Evolutionary conservation across 2,888 invertebrate species (phyloP).

Genomic region (Heliconius cydno): DNA sequence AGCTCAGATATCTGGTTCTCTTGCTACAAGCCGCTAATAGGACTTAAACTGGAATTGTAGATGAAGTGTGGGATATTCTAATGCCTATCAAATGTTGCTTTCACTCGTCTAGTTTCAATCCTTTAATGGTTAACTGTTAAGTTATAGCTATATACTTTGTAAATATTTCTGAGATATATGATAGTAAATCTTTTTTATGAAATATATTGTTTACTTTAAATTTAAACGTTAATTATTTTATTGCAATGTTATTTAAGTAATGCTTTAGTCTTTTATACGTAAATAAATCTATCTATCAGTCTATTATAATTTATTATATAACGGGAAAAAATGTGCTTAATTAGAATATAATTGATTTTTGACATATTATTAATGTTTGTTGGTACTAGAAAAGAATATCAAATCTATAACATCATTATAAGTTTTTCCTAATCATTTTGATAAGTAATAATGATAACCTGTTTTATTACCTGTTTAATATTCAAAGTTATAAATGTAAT

Average conservation of each 20-base stretch:
- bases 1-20: conserved; percentile 15
- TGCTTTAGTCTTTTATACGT: no score
- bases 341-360: not conserved
- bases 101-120: conserved; percentile 20
- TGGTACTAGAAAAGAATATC: not conserved
- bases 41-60: conserved; percentile 23
- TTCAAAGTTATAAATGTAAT: not conserved
- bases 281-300: no score
- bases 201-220: no score
- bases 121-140: conserved; percentile 9
- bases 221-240: no score
- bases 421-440: not conserved
- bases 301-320: no score
- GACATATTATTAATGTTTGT: not conserved
- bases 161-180: no score
- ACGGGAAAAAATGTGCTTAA: not conserved
- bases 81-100: conserved; percentile 30
- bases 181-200: no score
- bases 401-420: not conserved
- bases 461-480: no score
- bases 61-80: conserved; percentile 25
- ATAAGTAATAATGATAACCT: not conserved
- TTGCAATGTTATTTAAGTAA: no score
- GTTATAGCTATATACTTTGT: not conserved
- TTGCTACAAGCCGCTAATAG: conserved; percentile 2